Percentiles rank a stretch among this genome's conserved stretches.
Evolutionary conservation across 2,888 invertebrate species (phyloP).

Genomic region (Tipula helvola): DNA sequence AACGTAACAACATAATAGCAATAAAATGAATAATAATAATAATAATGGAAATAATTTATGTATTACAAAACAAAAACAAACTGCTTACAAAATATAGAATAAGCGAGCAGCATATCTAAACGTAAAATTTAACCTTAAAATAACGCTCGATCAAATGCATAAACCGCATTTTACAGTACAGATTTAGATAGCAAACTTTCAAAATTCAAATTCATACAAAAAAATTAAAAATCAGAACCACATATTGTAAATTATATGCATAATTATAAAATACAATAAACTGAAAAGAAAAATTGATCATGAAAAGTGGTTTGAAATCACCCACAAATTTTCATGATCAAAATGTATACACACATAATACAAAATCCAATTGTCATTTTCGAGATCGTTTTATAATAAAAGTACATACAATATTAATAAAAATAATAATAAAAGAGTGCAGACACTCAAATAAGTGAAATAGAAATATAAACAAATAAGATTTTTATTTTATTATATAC

Average conservation of each 20-base stretch:
- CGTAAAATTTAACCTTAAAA: neutral
- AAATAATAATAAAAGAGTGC: neutral
- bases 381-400: neutral
- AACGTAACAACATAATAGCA: neutral
- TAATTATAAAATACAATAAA: neutral
- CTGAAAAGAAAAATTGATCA: neutral
- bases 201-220: neutral
- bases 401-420: neutral
- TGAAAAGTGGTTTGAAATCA: neutral
- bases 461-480: neutral
- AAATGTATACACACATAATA: neutral
- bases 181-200: neutral
- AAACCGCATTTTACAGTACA: neutral
- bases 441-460: neutral
- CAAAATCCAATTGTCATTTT: neutral
- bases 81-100: neutral
- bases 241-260: neutral
- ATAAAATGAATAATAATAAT: neutral
- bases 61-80: neutral
- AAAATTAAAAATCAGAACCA: neutral
- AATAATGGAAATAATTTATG: neutral
- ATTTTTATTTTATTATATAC: neutral
- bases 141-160: neutral
- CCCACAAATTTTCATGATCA: constrained; percentile 1
- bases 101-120: neutral